Conservation (phyloP, 2,113 vertebrate genomes). For the Epinephelus cyanopodus region DNA sequence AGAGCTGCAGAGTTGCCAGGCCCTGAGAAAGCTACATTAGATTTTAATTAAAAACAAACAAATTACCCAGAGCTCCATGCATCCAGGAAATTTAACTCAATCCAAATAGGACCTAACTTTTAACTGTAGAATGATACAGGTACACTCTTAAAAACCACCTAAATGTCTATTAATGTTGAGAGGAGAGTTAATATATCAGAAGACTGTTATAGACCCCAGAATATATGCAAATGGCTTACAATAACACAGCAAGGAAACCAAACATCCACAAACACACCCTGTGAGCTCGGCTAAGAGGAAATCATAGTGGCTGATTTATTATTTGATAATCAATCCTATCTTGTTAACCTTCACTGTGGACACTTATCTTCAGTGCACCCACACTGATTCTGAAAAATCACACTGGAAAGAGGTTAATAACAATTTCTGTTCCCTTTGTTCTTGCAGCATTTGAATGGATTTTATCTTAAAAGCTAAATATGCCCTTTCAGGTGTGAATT, state of each 20-base stretch:
- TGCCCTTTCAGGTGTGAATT: conserved; percentile 73
- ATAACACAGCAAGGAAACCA: conserved; percentile 35
- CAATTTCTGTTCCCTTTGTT: conserved; percentile 62
- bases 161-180: conserved; percentile 26
- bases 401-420: conserved; percentile 58
- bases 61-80: conserved; percentile 77
- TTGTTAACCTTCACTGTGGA: conserved; percentile 74
- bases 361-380: conserved; percentile 64
- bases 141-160: conserved; percentile 38
- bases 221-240: conserved; percentile 41
- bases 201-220: conserved; percentile 40
- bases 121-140: conserved; percentile 61
- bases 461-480: conserved; percentile 62
- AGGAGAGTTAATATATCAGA: conserved; percentile 45
- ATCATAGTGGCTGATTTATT: conserved; percentile 67
- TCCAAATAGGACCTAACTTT: conserved; percentile 65
- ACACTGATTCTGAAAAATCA: conserved; percentile 67
- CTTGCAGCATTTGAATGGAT: conserved; percentile 61
- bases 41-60: conserved; percentile 86
- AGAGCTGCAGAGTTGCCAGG: conserved; percentile 77
- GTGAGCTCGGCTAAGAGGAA: conserved; percentile 62
- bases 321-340: conserved; percentile 79
- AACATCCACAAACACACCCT: conserved; percentile 62
- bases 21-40: conserved; percentile 78
- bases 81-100: conserved; percentile 75